Conservation (phyloP, 2,888 invertebrate species). For the Caenorhabditis panamensis region DNA sequence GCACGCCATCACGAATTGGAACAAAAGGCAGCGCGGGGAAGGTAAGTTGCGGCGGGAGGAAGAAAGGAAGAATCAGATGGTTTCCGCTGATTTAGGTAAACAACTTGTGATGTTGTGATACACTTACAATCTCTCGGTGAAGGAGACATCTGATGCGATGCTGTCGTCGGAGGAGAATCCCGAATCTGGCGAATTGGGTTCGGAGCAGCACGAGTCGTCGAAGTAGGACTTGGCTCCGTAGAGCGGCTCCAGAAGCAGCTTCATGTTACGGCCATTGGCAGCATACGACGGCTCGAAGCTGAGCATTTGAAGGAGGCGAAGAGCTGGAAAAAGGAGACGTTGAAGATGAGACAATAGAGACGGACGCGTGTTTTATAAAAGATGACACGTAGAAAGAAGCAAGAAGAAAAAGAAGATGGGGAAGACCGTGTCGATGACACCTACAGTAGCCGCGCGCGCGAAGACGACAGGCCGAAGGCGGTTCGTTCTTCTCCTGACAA, state of each 20-base stretch:
- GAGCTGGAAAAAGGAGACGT: conserved; percentile 11
- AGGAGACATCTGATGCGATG: conserved; percentile 40
- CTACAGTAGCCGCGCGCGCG: conserved; percentile 33
- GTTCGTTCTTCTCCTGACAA: conserved; percentile 27
- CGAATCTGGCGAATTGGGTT: conserved; percentile 67
- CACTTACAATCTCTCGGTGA: conserved; percentile 56
- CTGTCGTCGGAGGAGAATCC: conserved; percentile 71
- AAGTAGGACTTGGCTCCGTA: conserved; percentile 31
- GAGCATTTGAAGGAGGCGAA: conserved; percentile 27
- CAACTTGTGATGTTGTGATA: conserved; percentile 30
- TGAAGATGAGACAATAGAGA: conserved; percentile 12
- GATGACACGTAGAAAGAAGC: neutral
- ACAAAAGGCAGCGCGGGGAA: conserved; percentile 12
- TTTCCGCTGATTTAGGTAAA: conserved; percentile 31
- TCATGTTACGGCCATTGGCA: conserved; percentile 32
- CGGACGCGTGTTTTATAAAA: conserved; percentile 12
- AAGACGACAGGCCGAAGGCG: conserved; percentile 5
- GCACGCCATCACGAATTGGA: conserved; percentile 17
- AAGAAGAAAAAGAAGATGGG: conserved; percentile 9
- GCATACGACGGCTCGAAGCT: conserved; percentile 21
- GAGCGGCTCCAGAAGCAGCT: conserved; percentile 43
- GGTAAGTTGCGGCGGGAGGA: too few species aligned
- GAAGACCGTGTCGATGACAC: conserved; percentile 23
- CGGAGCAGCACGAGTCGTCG: conserved; percentile 55
- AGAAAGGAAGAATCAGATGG: conserved; percentile 25